Conservation (phyloP, 2,113 vertebrate genomes). For the Rousettus leschenaultii region DNA sequence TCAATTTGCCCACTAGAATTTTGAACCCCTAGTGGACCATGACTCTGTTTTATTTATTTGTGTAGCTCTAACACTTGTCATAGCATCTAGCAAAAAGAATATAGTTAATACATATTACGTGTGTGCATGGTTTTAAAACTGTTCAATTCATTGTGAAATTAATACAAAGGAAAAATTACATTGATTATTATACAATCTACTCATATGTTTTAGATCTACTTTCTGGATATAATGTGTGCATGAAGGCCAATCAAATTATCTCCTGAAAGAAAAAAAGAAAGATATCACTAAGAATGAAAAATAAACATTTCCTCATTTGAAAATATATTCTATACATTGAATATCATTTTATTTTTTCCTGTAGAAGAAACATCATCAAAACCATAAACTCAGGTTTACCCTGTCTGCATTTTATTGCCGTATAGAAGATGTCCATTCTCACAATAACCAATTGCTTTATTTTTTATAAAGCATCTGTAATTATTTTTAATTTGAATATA, state of each 20-base stretch:
- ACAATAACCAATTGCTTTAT: slow-evolving; percentile 16
- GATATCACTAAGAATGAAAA: not conserved
- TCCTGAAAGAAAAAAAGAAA: not conserved
- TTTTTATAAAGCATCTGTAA: slow-evolving; percentile 70
- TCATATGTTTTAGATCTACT: not conserved
- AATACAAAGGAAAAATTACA: not conserved
- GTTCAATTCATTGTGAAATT: not conserved
- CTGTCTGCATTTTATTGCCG: not conserved
- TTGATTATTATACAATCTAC: not conserved
- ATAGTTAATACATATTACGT: not conserved
- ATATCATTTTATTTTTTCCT: not conserved
- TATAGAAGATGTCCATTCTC: not conserved
- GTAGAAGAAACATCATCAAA: not conserved
- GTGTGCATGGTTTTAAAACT: not conserved
- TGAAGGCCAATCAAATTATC: not conserved
- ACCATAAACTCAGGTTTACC: not conserved
- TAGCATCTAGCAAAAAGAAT: not conserved
- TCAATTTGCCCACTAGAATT: slow-evolving; percentile 36
- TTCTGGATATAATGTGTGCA: not conserved
- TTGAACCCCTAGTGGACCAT: not conserved
- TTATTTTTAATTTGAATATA: slow-evolving; percentile 80
- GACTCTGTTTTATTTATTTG: not conserved
- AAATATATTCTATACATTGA: not conserved
- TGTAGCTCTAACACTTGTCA: not conserved
- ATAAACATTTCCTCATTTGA: not conserved